Evolutionary conservation across 1,140 invertebrate genomes (phyloP).

Genomic region (Hyphantria cunea): DNA sequence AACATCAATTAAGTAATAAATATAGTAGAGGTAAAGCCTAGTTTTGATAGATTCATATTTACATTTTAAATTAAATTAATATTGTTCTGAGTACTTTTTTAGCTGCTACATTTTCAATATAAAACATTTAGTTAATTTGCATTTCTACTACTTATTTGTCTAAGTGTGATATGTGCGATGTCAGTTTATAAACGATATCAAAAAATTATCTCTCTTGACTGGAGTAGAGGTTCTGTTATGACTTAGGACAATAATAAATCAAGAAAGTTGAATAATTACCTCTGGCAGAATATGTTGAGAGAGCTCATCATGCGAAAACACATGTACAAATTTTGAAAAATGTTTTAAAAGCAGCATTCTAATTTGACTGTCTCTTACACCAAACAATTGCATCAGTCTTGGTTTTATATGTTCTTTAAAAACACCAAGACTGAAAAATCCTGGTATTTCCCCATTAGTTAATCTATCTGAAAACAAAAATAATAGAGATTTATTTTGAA

Average conservation of each 20-base stretch:
- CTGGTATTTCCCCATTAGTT: slow-evolving; percentile 73
- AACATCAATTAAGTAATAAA: too few relatives aligned
- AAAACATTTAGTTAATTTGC: too few relatives aligned
- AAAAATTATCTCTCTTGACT: too few relatives aligned
- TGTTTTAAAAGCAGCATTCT: slow-evolving; percentile 85
- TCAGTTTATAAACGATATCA: too few relatives aligned
- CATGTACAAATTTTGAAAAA: slow-evolving; percentile 86
- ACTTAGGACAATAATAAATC: too few relatives aligned
- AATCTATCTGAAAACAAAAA: slow-evolving; percentile 55
- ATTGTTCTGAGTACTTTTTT: too few relatives aligned
- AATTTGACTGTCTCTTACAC: slow-evolving; percentile 88
- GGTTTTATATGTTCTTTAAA: slow-evolving; percentile 88
- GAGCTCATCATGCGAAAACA: slow-evolving; percentile 87
- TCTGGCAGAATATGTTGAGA: slow-evolving; percentile 87
- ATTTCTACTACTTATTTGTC: too few relatives aligned
- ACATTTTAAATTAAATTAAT: too few relatives aligned
- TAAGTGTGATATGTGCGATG: too few relatives aligned
- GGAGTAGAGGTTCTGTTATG: not conserved
- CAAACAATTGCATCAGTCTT: slow-evolving; percentile 88
- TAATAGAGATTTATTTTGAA: not conserved
- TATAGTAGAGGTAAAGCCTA: too few relatives aligned
- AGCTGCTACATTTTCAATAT: too few relatives aligned
- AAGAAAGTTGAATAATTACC: slow-evolving; percentile 76
- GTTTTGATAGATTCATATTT: too few relatives aligned
- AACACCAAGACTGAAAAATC: slow-evolving; percentile 84